Evolutionary conservation across 1,140 invertebrate genomes (phyloP).

Genomic region (Paralvinella palmiformis): DNA sequence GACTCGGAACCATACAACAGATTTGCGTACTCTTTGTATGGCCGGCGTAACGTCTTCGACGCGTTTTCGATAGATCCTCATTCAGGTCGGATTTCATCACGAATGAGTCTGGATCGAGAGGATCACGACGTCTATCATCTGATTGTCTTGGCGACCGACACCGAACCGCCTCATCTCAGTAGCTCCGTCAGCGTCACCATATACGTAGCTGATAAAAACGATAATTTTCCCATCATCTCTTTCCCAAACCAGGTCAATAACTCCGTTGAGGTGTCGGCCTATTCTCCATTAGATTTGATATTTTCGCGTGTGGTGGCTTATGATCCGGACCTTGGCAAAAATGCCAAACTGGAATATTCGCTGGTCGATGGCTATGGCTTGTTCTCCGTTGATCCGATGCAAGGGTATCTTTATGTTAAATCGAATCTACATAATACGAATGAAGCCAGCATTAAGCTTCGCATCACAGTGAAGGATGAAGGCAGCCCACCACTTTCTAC

Average conservation of each 20-base stretch:
- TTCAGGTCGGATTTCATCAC: background rate
- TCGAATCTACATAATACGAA: background rate
- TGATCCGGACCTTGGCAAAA: slow-evolving; percentile 6
- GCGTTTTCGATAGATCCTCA: background rate
- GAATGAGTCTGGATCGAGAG: slow-evolving; percentile 15
- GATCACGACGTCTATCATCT: slow-evolving; percentile 9
- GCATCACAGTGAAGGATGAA: background rate
- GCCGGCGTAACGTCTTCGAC: background rate
- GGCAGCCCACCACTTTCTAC: background rate
- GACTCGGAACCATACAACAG: slow-evolving; percentile 9
- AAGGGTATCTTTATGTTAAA: slow-evolving; percentile 9
- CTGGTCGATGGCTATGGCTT: slow-evolving; percentile 14
- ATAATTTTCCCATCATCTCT: background rate
- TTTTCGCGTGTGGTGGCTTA: background rate
- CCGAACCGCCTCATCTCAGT: background rate
- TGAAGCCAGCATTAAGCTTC: background rate
- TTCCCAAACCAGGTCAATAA: background rate
- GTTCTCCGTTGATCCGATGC: too few relatives aligned
- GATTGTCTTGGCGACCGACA: background rate
- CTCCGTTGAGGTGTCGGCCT: background rate
- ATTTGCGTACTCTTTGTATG: background rate
- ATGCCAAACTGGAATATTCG: slow-evolving; percentile 3
- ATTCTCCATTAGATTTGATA: background rate
- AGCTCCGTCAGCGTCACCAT: slow-evolving; percentile 1
- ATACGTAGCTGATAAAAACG: slow-evolving; percentile 5